Base-by-base conservation (phyloP, 2,888 invertebrate genomes). In the Scaptodrosophila latifasciaeformis region DNA sequence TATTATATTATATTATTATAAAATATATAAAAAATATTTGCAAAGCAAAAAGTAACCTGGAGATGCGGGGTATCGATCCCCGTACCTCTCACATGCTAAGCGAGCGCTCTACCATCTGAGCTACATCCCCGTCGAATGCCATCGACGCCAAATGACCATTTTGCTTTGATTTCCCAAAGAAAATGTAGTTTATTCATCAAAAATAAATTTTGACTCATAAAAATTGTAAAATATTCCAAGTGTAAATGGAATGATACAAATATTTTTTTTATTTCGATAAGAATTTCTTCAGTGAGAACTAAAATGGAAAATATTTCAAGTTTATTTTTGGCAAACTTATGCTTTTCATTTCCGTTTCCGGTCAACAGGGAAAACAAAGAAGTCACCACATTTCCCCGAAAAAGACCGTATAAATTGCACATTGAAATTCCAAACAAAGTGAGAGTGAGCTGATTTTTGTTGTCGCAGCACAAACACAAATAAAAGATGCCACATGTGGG, bases 31-130 rank as follows among this genome's bases (percentile, higher is more conserved):
- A 7, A 7, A 12, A 2, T 17, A 2, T 1, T 13, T 12, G 2
- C 30, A 13, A 40, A 17, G n/a, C n/a, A 21, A 12, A 10, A 15
- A 30, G 87, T 88, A 89, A 88, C 88, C 88, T 88, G 59, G 67
- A 60, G 57, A 19, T 85, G 85, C 85, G 76, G 85, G 84, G 84
- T 83, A 82, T 51, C 39, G 51, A 54, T 59, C 31, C 43, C 53
- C 58, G 74, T 86, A 86, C 86, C 86, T 86, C 86, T 86, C 85
- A 85, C 86, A 86, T 86, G 86, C 86, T 86, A 86, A 86, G 86
- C 86, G 86, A 86, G 85, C 85, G 86, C 86, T 86, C 86, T 86
- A 86, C 86, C 86, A 86, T 86, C 86, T 86, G 86, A 85, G 85
- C 86, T 86, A 86, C 86, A 85, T 84, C 86, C 86, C 85, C 86